Conservation (phyloP, 2,797 vertebrate genomes). For the Odontamblyopus lacepedii region DNA sequence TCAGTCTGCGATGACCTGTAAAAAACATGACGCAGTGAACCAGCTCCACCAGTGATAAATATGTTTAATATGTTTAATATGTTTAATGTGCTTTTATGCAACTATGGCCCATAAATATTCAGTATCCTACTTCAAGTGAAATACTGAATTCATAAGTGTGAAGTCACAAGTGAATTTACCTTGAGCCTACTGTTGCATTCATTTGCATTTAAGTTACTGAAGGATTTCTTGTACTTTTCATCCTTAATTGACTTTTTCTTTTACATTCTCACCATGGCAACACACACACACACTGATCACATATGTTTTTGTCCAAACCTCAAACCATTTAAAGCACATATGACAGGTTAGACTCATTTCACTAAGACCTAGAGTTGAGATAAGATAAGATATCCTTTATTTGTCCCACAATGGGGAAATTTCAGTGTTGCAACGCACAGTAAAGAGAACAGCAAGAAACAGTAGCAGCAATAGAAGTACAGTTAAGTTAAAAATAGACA, state of each 20-base stretch:
- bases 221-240: background rate
- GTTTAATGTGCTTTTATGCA: background rate
- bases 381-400: no score
- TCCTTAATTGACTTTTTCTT: background rate
- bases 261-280: background rate
- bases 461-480: no score
- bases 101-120: background rate
- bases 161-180: background rate
- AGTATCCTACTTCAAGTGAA: background rate
- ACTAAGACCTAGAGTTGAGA: no score
- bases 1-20: no score
- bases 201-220: slow-evolving; percentile 2
- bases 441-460: no score
- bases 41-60: background rate
- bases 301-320: background rate
- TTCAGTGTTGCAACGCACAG: no score
- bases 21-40: background rate
- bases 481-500: no score
- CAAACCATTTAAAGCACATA: background rate
- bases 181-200: background rate
- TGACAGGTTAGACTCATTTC: no score
- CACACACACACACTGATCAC: background rate
- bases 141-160: background rate
- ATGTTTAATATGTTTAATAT: background rate
- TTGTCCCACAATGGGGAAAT: no score